phyloP scores from a whole-genome alignment of 2,797 vertebrate genomes.

The Micrastur ruficollis region DNA sequence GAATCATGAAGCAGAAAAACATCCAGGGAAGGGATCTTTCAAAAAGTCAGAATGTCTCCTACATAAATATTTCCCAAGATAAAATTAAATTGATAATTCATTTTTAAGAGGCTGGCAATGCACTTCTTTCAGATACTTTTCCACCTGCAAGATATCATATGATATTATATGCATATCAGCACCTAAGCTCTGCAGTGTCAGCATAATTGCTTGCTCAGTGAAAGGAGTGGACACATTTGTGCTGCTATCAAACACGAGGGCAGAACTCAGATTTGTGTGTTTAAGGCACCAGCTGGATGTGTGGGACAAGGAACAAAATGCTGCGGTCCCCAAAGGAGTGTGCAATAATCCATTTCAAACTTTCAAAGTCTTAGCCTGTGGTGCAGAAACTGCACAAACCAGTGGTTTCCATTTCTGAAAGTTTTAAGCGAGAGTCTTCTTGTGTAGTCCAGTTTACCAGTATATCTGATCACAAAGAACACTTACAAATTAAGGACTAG shows the following conservation, averaged over 20 bases:
- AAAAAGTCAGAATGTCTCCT: background rate
- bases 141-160: background rate
- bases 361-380: background rate
- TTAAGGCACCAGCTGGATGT: background rate
- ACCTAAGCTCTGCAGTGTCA: background rate
- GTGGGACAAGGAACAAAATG: background rate
- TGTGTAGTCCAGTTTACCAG: background rate
- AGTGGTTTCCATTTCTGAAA: background rate
- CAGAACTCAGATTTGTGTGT: background rate
- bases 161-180: background rate
- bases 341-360: background rate
- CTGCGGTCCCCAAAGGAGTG: background rate
- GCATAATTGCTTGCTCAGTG: background rate
- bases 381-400: background rate
- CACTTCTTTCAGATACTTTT: background rate
- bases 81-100: background rate
- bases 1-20: background rate
- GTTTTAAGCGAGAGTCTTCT: background rate
- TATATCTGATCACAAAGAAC: background rate
- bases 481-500: background rate
- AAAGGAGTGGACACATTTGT: background rate
- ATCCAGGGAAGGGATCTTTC: background rate
- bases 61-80: background rate
- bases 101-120: background rate
- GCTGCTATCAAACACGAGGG: background rate